A percentile compares a stretch with the other conserved stretches of the same genome.
Evolutionary conservation across 2,888 invertebrate genomes (phyloP).

Genomic region (Nysson spinosus): DNA sequence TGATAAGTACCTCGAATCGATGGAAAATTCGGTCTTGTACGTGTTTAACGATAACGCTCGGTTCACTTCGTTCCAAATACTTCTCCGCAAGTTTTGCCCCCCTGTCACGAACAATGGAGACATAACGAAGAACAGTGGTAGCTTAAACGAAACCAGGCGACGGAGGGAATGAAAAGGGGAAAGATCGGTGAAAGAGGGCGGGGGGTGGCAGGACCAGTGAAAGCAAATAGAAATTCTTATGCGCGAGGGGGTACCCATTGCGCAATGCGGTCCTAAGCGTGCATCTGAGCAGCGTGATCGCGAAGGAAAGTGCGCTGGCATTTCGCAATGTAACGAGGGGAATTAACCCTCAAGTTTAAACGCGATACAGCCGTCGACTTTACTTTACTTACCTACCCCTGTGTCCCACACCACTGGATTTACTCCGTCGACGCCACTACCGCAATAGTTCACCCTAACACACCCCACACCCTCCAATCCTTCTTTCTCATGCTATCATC

Average conservation of each 20-base stretch:
- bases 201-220: neutral
- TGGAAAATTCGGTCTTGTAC: neutral
- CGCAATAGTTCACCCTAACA: slow-evolving; percentile 20
- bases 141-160: neutral
- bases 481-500: too few species aligned
- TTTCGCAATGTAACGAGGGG: slow-evolving; percentile 66
- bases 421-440: slow-evolving; percentile 19
- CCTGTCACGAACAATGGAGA: slow-evolving; percentile 12
- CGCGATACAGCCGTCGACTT: slow-evolving; percentile 59
- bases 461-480: slow-evolving; percentile 1
- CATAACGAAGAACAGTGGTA: neutral
- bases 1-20: too few species aligned
- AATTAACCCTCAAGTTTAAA: slow-evolving; percentile 69
- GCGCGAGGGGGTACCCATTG: slow-evolving; percentile 47
- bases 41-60: slow-evolving; percentile 2
- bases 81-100: neutral
- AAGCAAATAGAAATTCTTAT: slow-evolving; percentile 37
- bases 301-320: slow-evolving; percentile 59
- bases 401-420: slow-evolving; percentile 38
- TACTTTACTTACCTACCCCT: slow-evolving; percentile 56
- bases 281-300: slow-evolving; percentile 58
- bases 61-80: neutral
- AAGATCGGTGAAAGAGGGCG: neutral
- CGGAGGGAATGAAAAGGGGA: neutral
- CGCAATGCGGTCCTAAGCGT: slow-evolving; percentile 68